These are phyloP conservation scores for Paratilapia polleni DNA, from an alignment of 2,113 vertebrate genomes.

Conservation along the genomic window DNA sequence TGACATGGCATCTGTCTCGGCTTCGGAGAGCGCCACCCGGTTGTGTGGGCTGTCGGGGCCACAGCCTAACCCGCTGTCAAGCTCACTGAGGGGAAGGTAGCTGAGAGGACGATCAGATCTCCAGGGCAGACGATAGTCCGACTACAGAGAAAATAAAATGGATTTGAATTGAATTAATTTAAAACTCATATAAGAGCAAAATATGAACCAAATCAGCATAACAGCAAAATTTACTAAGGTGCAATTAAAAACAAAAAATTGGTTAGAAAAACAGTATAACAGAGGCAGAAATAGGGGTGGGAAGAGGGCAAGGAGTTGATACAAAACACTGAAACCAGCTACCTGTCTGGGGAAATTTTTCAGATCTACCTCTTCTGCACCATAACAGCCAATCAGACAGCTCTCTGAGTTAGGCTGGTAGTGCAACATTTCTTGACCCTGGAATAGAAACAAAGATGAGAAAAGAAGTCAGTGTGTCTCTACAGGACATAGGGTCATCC, in stretches of 20 bases:
- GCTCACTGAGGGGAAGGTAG: conserved; percentile 69
- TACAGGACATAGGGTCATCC: accelerated
- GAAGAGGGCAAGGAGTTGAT: accelerated
- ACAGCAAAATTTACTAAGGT: background rate
- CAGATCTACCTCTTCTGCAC: conserved; percentile 43
- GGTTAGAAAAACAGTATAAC: too few relatives aligned
- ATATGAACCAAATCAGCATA: background rate
- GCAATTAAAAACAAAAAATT: background rate
- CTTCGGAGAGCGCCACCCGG: conserved; percentile 62
- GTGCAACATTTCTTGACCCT: conserved; percentile 65
- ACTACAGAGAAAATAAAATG: conserved; percentile 40
- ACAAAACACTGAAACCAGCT: background rate
- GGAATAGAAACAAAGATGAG: background rate
- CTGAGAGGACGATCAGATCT: conserved; percentile 38
- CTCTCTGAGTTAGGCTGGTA: conserved; percentile 70
- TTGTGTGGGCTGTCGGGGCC: conserved; percentile 63
- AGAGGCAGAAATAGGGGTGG: background rate
- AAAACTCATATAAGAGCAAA: background rate
- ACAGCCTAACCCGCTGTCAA: conserved; percentile 72
- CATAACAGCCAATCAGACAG: conserved; percentile 76
- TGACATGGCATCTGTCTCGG: conserved; percentile 68
- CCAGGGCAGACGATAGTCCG: conserved; percentile 45
- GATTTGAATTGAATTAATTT: background rate
- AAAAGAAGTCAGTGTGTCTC: background rate
- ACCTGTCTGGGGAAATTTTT: conserved; percentile 68